These are phyloP conservation scores for Hirundo rustica DNA, from an alignment of 2,797 vertebrate genomes.

Conservation along the genomic window DNA sequence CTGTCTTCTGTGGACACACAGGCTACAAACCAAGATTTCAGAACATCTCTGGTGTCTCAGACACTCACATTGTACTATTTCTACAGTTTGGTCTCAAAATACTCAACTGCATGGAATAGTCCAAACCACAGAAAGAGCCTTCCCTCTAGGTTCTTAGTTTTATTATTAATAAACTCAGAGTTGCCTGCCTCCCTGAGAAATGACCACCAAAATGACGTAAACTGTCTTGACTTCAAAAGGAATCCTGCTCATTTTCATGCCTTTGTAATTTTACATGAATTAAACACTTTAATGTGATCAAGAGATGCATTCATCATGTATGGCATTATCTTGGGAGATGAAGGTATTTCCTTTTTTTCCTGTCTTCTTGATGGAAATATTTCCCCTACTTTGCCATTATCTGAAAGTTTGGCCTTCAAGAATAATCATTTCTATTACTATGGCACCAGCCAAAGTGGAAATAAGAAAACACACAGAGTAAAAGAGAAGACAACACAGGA, in stretches of 20 bases:
- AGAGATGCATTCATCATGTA: slow-evolving; percentile 41
- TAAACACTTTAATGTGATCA: slow-evolving; percentile 34
- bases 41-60: not conserved
- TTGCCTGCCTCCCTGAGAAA: slow-evolving; percentile 9
- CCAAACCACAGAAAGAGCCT: not conserved
- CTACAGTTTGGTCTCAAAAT: not conserved
- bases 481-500: not conserved
- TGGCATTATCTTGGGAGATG: slow-evolving; percentile 24
- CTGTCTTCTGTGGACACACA: not conserved
- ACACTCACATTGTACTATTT: not conserved
- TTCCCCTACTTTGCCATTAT: not conserved
- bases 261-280: slow-evolving; percentile 60
- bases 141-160: not conserved
- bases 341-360: not conserved
- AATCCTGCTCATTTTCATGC: slow-evolving; percentile 40
- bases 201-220: slow-evolving; percentile 20
- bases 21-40: not conserved
- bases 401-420: not conserved
- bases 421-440: not conserved
- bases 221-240: slow-evolving; percentile 48
- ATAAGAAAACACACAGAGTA: not conserved
- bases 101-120: not conserved
- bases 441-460: not conserved
- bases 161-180: slow-evolving; percentile 18
- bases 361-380: slow-evolving; percentile 9